Base-by-base conservation (phyloP, 1,140 invertebrate species). In the Procambarus virginalis region DNA sequence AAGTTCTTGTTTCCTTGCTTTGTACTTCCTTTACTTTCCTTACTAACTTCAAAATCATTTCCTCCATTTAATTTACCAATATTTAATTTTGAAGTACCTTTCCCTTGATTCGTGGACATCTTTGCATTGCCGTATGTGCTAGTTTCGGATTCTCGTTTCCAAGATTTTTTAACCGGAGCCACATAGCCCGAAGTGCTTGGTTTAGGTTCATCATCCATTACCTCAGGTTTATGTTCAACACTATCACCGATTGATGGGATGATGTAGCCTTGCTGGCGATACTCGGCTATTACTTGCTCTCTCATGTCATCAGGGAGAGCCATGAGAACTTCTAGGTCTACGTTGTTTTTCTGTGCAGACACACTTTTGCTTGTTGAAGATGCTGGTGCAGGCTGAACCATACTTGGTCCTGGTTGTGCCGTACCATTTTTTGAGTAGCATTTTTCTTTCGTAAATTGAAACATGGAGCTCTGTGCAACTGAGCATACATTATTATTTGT, bases 271-370 rank as follows among this genome's bases (percentile, higher is more conserved):
- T 88, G 89, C 68, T 89, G 85, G 8, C 80, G 12, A 68, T 92
- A 92, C 82, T 92, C 91, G 45, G 83, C 86, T 45, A 92, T 85
- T 10, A 92, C 86, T 80, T 92, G 89, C 12, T 91, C 81, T 68
- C 89, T 76, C 51, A 92, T 78, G 22, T 91, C 89, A 12, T 86
- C 55, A 80, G 91, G 91, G 45, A 92, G 84, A 49, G 91, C 89
- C 46, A 79, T 51, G 34, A 92, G 73, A 9, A 92, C 91, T 34
- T 91, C 89, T 6, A 89, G 34, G 55, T 92, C 91, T 34, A 92
- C 64, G 22, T 70, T 82, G 34, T 60, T 60, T 76, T 84, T 80
- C 17, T 76, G 60, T n/a, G 46, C 55, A 14, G 78, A 70, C 6
- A 48, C 64, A 58, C n/a, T 89, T 17, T 64, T 82, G 46, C 34